Percentiles rank a stretch among this genome's conserved stretches.
phyloP scores from a whole-genome alignment of 2,888 invertebrate species.

The Limnephilus auricula region DNA sequence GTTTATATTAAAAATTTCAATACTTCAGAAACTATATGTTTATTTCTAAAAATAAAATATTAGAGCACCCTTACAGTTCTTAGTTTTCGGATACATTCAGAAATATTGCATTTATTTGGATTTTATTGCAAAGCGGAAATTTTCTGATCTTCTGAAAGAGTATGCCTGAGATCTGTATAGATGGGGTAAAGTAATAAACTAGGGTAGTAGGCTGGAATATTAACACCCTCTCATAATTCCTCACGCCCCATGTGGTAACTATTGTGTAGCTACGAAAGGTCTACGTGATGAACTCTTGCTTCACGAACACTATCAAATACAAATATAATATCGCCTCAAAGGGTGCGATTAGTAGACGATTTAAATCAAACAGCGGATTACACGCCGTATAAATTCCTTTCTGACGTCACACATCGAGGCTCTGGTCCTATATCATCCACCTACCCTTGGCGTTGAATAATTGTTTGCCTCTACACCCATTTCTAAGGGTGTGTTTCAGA shows the following conservation, averaged over 20 bases:
- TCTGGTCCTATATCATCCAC: constrained; percentile 6
- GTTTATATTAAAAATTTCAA: no score
- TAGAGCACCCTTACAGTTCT: no score
- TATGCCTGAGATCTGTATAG: no score
- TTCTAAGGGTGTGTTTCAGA: neutral
- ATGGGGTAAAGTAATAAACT: neutral
- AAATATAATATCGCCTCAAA: neutral
- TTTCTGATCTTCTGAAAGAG: no score
- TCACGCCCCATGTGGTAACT: neutral
- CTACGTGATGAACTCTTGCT: neutral
- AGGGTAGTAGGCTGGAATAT: neutral
- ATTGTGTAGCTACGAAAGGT: neutral
- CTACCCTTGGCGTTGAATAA: constrained; percentile 11
- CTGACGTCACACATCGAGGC: neutral
- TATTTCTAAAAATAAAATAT: no score
- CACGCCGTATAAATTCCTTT: neutral
- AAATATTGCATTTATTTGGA: no score
- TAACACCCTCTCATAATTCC: neutral
- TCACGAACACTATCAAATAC: neutral
- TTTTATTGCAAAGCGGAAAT: no score
- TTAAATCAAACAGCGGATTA: constrained; percentile 4
- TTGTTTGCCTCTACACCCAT: constrained; percentile 27
- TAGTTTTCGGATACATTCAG: no score
- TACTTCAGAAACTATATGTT: no score
- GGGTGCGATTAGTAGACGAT: neutral